phyloP scores from a whole-genome alignment of 2,888 invertebrate species.

The Mythimna albipuncta region DNA sequence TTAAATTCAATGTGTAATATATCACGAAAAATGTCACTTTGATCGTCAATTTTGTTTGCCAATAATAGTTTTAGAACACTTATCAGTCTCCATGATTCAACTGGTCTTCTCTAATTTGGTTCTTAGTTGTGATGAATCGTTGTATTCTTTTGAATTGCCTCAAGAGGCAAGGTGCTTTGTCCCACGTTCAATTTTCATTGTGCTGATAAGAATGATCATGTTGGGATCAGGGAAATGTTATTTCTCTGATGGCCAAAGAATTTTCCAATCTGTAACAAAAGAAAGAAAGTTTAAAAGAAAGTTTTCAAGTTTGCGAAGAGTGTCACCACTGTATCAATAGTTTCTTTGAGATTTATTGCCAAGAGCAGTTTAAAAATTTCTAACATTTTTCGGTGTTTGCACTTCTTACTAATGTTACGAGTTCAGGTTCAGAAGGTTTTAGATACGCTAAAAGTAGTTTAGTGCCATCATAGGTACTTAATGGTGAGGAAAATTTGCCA shows the following conservation, averaged over 20 bases:
- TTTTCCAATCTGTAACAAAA: constrained; percentile 59
- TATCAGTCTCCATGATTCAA: constrained; percentile 74
- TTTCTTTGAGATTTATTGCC: constrained; percentile 47
- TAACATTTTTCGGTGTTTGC: constrained; percentile 11
- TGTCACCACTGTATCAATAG: constrained; percentile 46
- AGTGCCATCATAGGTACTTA: neutral
- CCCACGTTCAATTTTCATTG: constrained; percentile 33
- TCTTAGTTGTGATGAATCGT: constrained; percentile 73
- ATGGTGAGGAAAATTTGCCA: neutral
- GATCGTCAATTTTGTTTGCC: constrained; percentile 72
- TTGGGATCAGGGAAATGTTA: constrained; percentile 40
- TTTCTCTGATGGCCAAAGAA: constrained; percentile 42
- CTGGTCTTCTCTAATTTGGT: constrained; percentile 70
- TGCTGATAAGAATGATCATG: constrained; percentile 36
- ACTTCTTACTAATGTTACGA: constrained; percentile 27
- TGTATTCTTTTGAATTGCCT: constrained; percentile 57
- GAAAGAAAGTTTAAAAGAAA: constrained; percentile 22
- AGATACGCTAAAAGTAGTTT: neutral
- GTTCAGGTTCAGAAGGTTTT: neutral
- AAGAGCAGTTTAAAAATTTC: constrained; percentile 43
- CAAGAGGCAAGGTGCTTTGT: constrained; percentile 26
- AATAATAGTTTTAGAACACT: constrained; percentile 75
- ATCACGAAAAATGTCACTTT: constrained; percentile 75
- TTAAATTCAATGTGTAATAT: constrained; percentile 68
- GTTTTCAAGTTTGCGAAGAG: constrained; percentile 26